Percentiles rank a stretch among this genome's conserved stretches.
These are phyloP conservation scores for Plagodis dolabraria DNA, from an alignment of 2,888 invertebrate species.

Conservation along the genomic window DNA sequence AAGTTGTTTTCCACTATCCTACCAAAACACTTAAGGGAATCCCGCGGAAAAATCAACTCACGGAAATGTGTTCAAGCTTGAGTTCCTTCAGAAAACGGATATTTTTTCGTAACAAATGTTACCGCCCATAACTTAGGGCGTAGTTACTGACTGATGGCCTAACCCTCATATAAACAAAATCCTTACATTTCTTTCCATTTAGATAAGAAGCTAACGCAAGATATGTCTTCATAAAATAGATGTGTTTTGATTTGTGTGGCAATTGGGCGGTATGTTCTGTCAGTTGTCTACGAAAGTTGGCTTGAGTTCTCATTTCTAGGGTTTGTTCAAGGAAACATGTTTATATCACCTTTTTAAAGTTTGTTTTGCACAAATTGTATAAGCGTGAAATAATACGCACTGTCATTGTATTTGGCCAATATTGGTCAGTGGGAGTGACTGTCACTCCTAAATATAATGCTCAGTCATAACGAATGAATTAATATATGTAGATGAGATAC, in stretches of 20 bases:
- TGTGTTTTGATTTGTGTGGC: neutral
- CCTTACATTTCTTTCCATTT: constrained; percentile 12
- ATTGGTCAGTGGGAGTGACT: too few relatives aligned
- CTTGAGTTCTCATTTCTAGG: too few relatives aligned
- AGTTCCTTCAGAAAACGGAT: constrained; percentile 18
- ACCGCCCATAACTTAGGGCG: constrained; percentile 24
- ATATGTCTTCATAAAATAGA: neutral
- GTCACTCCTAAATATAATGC: too few relatives aligned
- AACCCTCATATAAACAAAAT: constrained; percentile 30
- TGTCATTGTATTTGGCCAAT: too few relatives aligned
- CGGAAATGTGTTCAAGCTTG: constrained; percentile 27
- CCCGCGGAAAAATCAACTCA: constrained; percentile 31
- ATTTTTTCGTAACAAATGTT: constrained; percentile 25
- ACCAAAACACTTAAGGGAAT: constrained; percentile 23
- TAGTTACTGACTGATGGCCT: constrained; percentile 28
- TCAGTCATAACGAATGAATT: too few relatives aligned
- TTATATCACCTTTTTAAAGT: too few relatives aligned
- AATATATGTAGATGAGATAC: too few relatives aligned
- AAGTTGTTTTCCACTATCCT: constrained; percentile 17
- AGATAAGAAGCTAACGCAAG: constrained; percentile 2
- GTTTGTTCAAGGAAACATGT: too few relatives aligned
- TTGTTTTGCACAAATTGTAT: too few relatives aligned
- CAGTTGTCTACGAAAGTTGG: neutral
- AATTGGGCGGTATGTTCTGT: neutral
- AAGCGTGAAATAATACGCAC: too few relatives aligned